Base-by-base conservation (phyloP, 1,140 invertebrate species). In the Macrobrachium rosenbergii region DNA sequence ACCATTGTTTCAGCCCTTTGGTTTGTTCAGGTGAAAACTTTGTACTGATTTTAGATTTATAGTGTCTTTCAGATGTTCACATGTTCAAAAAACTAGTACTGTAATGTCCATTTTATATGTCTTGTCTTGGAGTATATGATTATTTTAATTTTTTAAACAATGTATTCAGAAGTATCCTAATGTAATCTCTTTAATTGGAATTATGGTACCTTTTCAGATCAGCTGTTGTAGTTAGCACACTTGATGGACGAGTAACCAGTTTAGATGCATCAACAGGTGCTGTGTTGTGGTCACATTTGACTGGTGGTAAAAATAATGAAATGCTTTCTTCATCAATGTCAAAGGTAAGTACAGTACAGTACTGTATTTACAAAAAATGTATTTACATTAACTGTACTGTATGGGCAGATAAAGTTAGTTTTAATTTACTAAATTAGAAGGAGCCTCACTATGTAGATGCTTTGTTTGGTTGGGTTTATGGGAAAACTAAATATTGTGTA, bases 191-290 rank as follows among this genome's bases (percentile, higher is more conserved):
- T 37, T 2, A 37, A 37, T 37, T 3, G 1, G 28, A 37, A 3
- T 37, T 3, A 37, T 37, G 28, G 28, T 37, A 3, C 60, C 10
- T 58, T n/a, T 17, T 19, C 78, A 87, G 85, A 14, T 91, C 91
- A 43, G 79, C 97, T 62, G 91, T 98, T 17, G 94, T 97, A 90
- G 95, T 98, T 43, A 97, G 96, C 90, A 98, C 97, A 59, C 92
- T 98, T 72, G 97, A 98, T 94, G 97, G 97, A 6, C 94, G 94
- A 88, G 88, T 98, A 52, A 95, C 96, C 79, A 96, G 96, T 8
- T 92, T 98, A 81, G 95, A 96, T 92, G 92, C 94, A 28, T 92
- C 92, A 96, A n/a, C 91, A 93, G 78, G 91, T 95, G 88, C 92
- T 93, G 82, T 98, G 97, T 97, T 94, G 93, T 89, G 90, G 97